Evolutionary conservation across 2,888 invertebrate genomes (phyloP).

Genomic region (Nymphalis polychloros): DNA sequence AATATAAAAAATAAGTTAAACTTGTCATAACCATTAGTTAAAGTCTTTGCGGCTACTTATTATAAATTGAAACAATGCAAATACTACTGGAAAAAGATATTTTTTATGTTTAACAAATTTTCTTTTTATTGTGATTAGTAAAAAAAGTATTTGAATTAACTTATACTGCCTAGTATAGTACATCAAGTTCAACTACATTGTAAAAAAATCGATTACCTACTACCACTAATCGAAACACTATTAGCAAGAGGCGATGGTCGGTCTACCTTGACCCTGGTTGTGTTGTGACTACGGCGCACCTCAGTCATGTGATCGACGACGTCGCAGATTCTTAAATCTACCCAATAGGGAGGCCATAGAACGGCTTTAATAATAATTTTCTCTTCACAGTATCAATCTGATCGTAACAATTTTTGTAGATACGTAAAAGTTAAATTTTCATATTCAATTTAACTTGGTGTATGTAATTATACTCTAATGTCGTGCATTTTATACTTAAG

Average conservation of each 20-base stretch:
- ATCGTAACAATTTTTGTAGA: not conserved
- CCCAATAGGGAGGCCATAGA: constrained; percentile 28
- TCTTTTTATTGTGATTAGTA: not conserved
- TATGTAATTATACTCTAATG: too few species aligned
- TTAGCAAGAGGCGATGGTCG: constrained; percentile 41
- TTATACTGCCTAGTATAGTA: not conserved
- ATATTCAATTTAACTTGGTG: too few species aligned
- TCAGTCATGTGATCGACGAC: constrained; percentile 54
- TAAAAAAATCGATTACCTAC: constrained; percentile 38
- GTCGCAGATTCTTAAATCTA: constrained; percentile 35
- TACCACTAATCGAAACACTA: constrained; percentile 28
- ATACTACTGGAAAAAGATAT: too few species aligned
- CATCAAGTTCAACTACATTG: constrained; percentile 30
- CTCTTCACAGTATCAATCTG: not conserved
- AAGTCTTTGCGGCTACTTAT: too few species aligned
- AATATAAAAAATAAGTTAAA: too few species aligned
- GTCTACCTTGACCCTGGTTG: constrained; percentile 55
- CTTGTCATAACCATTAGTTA: too few species aligned
- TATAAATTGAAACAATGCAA: too few species aligned
- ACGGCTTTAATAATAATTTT: constrained; percentile 13
- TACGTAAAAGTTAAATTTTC: too few species aligned
- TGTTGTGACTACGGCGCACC: constrained; percentile 38
- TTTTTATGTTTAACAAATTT: not conserved
- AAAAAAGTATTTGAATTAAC: not conserved
- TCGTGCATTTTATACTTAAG: too few species aligned